These are phyloP conservation scores for Arenaria interpres DNA, from an alignment of 2,113 vertebrate species.

Conservation along the genomic window DNA sequence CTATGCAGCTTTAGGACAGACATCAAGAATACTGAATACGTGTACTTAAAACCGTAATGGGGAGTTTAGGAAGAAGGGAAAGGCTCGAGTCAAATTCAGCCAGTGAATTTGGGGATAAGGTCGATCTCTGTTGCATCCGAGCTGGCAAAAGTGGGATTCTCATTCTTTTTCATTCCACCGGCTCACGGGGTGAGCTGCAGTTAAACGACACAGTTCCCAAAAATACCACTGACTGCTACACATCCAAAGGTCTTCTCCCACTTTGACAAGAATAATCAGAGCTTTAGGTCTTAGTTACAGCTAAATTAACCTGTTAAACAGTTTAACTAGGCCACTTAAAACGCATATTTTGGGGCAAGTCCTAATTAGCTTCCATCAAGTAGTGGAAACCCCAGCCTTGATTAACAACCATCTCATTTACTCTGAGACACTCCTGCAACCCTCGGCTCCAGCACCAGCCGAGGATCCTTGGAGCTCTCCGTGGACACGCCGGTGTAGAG, in stretches of 20 bases:
- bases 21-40: neutral
- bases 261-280: neutral
- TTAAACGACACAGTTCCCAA: neutral
- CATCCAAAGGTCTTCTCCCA: neutral
- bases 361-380: neutral
- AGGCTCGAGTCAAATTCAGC: neutral
- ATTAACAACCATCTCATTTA: neutral
- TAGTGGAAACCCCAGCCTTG: neutral
- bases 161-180: neutral
- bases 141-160: neutral
- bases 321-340: neutral
- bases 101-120: neutral
- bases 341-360: neutral
- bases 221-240: neutral
- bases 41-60: neutral
- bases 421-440: neutral
- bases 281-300: neutral
- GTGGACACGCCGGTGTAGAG: fast-evolving
- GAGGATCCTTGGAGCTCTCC: neutral
- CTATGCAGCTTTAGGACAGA: conserved; percentile 33
- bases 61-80: neutral
- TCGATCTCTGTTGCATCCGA: neutral
- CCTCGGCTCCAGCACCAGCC: neutral
- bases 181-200: neutral
- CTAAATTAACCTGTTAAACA: neutral